Base-by-base conservation (phyloP, 1,140 invertebrate genomes). In the Micrasema minimum region DNA sequence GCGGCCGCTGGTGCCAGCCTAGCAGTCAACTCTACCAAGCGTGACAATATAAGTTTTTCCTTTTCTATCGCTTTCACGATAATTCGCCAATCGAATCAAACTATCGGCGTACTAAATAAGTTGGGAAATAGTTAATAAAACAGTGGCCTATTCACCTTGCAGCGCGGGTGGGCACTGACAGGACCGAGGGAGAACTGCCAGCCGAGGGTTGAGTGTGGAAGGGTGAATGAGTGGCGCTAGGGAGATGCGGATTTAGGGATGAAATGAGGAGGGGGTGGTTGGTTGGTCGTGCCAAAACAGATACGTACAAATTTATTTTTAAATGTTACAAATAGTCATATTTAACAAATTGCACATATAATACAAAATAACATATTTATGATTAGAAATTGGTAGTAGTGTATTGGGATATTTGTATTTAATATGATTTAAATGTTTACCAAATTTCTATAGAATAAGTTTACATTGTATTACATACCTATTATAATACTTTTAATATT, bases 51-150 rank as follows among this genome's bases (percentile, higher is more conserved):
- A 12, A 31, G 18, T 67, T 67, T 67, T 67, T 67, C 48, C 50
- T 67, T 67, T 67, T 67, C 65, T 55, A 67, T 67, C 14, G 65
- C 65, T 67, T 67, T 67, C 65, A 35, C 50, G 51, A 67, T 55
- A 43, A 53, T 38, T 41, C 37, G 65, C 23, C 65, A 31, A 22
- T 50, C 37, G 18, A 64, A 46, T 46, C 26, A 31, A 38, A 31
- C 43, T 26, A 23, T 64, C 57, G 23, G 38, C 37, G 57, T 43
- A 16, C 41, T 61, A 55, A 20, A 41, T 61, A 41, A 5, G 7
- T 55, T 22, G 12, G 16, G 16, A 20, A 37, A 14, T 46, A 45
- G 12, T 64, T 64, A 14, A 2, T 31, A 59, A 38, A 59, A 16
- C 4, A 22, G 22, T 59, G 3, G 20, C 38, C 20, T 41, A 41